Evolutionary conservation across 2,888 invertebrate genomes (phyloP), one percentile per base, ranked within the genome.

Genomic region (Eristalis pertinax): DNA sequence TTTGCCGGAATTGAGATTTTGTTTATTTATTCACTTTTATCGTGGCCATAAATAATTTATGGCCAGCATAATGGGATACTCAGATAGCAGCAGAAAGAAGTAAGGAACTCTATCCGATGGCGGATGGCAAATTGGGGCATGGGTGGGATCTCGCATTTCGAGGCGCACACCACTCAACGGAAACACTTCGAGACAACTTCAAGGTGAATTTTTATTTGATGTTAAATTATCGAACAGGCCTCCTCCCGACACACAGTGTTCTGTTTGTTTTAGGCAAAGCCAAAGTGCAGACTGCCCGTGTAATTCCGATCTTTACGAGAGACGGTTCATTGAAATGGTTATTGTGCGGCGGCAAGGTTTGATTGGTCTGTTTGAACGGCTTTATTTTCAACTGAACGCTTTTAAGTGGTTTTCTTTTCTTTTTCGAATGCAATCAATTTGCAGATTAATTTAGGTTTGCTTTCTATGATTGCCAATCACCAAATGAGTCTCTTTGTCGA

Each of bases 21-120:
- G 70, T 72, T 72, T 72, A 62, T 60, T 43, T 67, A 58, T 67
- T 67, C 67, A 75, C 67, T 75, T 74, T 60, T 75, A 77, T 77
- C 69, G 77, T 13, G 50, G 24, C 50, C n/a, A 50, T 77, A 63
- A 77, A 77, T 68, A 62, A 69, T 77, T 77, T 56, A 77, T 77
- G 62, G 8, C 50, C 13, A 11, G 43, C 15, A 24, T 69, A 63
- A 69, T 69, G 62, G 62, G 32, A 77, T 4, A 43, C 29, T 26
- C 60, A 41, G 70, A 60, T 38, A 60, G 1, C 29, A 35, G n/a
- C 41, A 5, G 24, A 15, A 41, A 32, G 4, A 7, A 32, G 32
- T 72, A 43, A 41, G 8, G 24, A 43, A 62, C 29, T 50, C 50
- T 50, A 50, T 50, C 50, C 19, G 50, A 19, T 50, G 8, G 43